A percentile compares a stretch with the other conserved stretches of the same genome.
phyloP scores from a whole-genome alignment of 2,888 invertebrate genomes.

The Drosophila bunnanda region DNA sequence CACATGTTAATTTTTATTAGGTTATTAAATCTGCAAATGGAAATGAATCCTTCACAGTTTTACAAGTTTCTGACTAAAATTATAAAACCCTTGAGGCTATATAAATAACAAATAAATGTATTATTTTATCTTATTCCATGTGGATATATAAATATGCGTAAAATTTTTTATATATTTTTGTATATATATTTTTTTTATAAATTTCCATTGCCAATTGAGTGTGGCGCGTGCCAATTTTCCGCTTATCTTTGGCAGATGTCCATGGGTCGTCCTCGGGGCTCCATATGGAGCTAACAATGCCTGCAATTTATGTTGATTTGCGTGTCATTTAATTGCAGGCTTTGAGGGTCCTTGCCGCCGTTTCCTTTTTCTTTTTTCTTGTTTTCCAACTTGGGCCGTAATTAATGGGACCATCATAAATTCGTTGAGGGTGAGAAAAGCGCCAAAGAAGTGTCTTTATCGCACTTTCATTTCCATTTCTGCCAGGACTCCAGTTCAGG shows the following conservation, averaged over 20 bases:
- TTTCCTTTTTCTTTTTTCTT: background rate
- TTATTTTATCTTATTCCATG: background rate
- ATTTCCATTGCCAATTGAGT: slow-evolving; percentile 55
- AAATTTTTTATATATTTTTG: background rate
- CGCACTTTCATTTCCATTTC: slow-evolving; percentile 11
- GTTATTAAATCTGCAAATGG: no score
- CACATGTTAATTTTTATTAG: no score
- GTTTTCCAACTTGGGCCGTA: slow-evolving; percentile 52
- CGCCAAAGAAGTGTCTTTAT: slow-evolving; percentile 18
- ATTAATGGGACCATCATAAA: slow-evolving; percentile 77
- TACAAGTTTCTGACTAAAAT: background rate
- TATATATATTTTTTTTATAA: slow-evolving; percentile 23
- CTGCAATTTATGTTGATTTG: slow-evolving; percentile 77
- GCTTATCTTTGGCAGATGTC: slow-evolving; percentile 4
- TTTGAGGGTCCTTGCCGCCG: slow-evolving; percentile 55
- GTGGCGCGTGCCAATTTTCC: slow-evolving; percentile 67
- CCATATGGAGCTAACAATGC: slow-evolving; percentile 38
- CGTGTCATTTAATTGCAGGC: slow-evolving; percentile 75
- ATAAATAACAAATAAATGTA: background rate
- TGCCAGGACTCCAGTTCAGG: background rate
- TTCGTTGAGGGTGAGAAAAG: slow-evolving; percentile 46
- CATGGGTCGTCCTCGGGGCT: slow-evolving; percentile 7
- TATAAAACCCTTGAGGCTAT: background rate
- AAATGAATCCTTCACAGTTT: background rate
- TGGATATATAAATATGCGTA: background rate